Evolutionary conservation across 2,113 vertebrate genomes (phyloP).

Genomic region (Tauraco erythrolophus): DNA sequence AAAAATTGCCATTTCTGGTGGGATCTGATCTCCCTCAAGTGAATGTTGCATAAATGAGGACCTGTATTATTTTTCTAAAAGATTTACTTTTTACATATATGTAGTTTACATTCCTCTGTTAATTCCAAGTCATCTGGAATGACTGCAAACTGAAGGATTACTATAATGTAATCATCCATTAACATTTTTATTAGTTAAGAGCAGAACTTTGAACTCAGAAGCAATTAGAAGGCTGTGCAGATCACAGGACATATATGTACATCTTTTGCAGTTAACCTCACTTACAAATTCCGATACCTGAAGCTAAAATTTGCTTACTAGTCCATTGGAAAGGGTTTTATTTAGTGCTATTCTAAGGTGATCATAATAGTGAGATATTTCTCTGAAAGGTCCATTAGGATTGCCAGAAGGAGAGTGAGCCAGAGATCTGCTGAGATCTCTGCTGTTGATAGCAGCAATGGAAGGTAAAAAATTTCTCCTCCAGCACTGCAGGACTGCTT

Average conservation of each 20-base stretch:
- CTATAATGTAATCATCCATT: not conserved
- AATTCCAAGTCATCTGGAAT: not conserved
- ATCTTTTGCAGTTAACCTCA: not conserved
- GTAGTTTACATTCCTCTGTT: not conserved
- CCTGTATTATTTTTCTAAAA: not conserved
- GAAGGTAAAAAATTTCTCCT: not conserved
- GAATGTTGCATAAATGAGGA: not conserved
- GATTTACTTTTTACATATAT: not conserved
- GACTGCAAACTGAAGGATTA: not conserved
- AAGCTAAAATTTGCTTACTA: not conserved
- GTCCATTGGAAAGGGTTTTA: not conserved
- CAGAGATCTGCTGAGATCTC: not conserved
- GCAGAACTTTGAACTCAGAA: not conserved
- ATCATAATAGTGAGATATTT: not conserved
- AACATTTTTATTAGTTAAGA: not conserved
- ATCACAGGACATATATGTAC: not conserved
- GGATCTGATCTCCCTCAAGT: not conserved
- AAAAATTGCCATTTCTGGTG: not conserved
- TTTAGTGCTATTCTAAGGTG: not conserved
- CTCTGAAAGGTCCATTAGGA: not conserved
- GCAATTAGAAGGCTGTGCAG: not conserved
- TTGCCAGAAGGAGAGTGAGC: not conserved
- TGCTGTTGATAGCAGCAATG: not conserved
- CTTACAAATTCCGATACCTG: not conserved
- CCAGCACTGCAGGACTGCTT: not conserved